Conservation (phyloP, 53 echinoderm and acorn worm genomes). For the Echinometra lucunter region DNA sequence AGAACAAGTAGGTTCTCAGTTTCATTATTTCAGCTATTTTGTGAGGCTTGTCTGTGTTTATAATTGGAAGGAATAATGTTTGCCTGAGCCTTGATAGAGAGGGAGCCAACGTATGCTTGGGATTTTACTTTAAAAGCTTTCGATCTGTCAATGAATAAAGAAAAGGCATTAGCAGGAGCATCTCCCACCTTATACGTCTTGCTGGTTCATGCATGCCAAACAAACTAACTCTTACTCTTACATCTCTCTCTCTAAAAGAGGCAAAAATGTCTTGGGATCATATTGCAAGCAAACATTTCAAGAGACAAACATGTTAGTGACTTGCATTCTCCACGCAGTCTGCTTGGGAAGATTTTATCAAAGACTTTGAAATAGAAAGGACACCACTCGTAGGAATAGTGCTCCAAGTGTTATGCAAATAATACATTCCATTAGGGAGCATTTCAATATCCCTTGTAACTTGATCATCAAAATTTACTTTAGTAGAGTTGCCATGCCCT, state of each 20-base stretch:
- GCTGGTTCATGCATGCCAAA: neutral
- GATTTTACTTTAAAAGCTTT: conserved; percentile 61
- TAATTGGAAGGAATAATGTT: conserved; percentile 52
- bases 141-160: conserved; percentile 61
- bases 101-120: neutral
- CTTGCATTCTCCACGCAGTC: conserved; percentile 30
- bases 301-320: conserved; percentile 20
- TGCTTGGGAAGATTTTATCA: conserved; percentile 1
- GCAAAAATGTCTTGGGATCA: neutral
- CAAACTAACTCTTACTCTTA: conserved; percentile 31
- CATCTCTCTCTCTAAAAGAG: neutral
- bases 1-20: neutral
- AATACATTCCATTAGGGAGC: conserved; percentile 64
- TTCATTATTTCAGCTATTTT: conserved; percentile 10
- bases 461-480: conserved; percentile 60
- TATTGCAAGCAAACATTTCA: conserved; percentile 29
- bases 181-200: neutral
- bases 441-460: conserved; percentile 63
- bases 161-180: conserved; percentile 5
- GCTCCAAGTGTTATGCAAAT: conserved; percentile 59
- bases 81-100: neutral
- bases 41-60: neutral
- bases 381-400: neutral
- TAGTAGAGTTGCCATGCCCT: neutral
- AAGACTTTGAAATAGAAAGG: neutral